Base-by-base conservation (phyloP, 2,888 invertebrate species). In the Argyra leucocephala region DNA sequence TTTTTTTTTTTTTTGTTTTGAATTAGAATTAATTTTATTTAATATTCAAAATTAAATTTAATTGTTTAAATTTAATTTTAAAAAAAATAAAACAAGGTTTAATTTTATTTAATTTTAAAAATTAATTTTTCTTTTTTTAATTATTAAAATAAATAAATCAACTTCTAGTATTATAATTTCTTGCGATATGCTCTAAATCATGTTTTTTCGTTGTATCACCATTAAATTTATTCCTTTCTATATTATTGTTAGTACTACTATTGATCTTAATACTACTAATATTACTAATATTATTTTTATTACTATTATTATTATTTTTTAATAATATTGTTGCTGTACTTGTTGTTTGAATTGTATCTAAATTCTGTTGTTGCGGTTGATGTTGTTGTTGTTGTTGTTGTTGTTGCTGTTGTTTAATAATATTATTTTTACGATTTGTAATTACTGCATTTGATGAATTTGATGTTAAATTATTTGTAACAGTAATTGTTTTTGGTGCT, bases 401-500 rank as follows among this genome's bases (percentile, higher is more conserved):
- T 1, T 63, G 57, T 57, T 18, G 6, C 1, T 48, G 15, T 48
- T 18, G n/a, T 48, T 48, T 15, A 15, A 18, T 48, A 18, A 48
- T 18, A 48, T 15, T 48, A 18, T 3, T 18, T 12, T 48, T 48
- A 18, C 48, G 48, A 48, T 48, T 48, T 31, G 31, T 10, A 31
- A 31, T 7, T 5, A n/a, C 12, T 18, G 57, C 64, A 62, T 31
- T 64, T 65, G 68, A 64, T 68, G 65, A 64, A 66, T 36, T 63
- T 60, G 21, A 64, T 61, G 24, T 66, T 68, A 62, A 59, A 48
- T 59, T 31, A 57, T 48, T n/a, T 26, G 22, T 22, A 22, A 58
- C 21, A 22, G 37, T 37, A 73, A 70, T 63, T 71, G 74, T 75
- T 67, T 78, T 78, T 68, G 79, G 78, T 68, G 77, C 74, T 70